phyloP scores from a whole-genome alignment of 2,797 vertebrate species.

The Acanthurus tractus region DNA sequence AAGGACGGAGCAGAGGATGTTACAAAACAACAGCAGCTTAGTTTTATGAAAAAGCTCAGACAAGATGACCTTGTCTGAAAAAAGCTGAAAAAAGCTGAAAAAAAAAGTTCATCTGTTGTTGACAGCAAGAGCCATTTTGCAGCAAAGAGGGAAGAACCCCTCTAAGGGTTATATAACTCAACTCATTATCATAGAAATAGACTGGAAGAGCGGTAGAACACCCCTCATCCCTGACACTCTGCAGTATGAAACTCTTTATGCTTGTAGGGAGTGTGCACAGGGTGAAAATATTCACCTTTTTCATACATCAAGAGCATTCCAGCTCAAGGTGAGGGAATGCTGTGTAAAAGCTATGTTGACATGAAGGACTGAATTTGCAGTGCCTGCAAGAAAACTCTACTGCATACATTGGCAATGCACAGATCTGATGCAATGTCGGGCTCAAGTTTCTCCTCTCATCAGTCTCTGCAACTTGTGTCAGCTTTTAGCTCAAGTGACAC shows the following conservation, averaged over 20 bases:
- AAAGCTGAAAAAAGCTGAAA: constrained; percentile 10
- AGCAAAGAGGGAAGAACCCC: constrained; percentile 43
- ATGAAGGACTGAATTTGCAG: constrained; percentile 3
- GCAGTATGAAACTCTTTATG: constrained; percentile 43
- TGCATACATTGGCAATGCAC: constrained; percentile 13
- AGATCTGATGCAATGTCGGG: constrained; percentile 24
- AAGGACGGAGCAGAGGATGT: constrained; percentile 6
- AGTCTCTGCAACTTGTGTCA: constrained; percentile 33
- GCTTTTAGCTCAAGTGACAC: constrained; percentile 40
- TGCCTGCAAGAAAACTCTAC: background rate
- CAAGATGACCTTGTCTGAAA: constrained; percentile 45
- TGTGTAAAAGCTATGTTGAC: background rate
- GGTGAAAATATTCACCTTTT: constrained; percentile 21
- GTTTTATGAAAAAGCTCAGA: constrained; percentile 22
- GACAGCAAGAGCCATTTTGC: constrained; percentile 44
- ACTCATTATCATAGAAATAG: constrained; percentile 63
- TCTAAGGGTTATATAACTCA: constrained; percentile 60
- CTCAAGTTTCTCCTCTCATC: constrained; percentile 23
- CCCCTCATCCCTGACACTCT: constrained; percentile 41
- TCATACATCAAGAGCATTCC: background rate
- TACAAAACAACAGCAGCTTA: constrained; percentile 25
- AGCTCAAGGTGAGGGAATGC: constrained; percentile 6
- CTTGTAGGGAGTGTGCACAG: background rate
- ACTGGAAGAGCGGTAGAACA: constrained; percentile 39
- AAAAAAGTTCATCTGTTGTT: constrained; percentile 35